A percentile compares a stretch with the other conserved stretches of the same genome.
These are phyloP conservation scores for Lissocephala sabroskyi DNA, from an alignment of 2,888 invertebrate genomes.

Conservation along the genomic window DNA sequence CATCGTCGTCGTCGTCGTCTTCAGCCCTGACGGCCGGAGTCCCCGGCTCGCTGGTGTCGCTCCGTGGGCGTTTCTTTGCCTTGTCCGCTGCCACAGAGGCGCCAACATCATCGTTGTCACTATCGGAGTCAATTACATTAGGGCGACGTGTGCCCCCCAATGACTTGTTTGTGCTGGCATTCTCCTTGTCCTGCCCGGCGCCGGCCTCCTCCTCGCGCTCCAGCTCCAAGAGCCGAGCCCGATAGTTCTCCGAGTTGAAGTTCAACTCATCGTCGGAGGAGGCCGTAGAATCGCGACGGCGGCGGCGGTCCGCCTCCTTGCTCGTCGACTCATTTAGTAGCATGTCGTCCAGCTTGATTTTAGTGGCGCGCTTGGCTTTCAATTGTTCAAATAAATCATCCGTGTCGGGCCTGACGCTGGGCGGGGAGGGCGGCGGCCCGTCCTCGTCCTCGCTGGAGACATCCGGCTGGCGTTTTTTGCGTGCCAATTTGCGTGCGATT, in stretches of 20 bases:
- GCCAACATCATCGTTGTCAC: slow-evolving; percentile 49
- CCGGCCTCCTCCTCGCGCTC: slow-evolving; percentile 35
- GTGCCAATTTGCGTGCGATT: slow-evolving; percentile 65
- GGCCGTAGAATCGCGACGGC: slow-evolving; percentile 16
- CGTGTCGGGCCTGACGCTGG: slow-evolving; percentile 30
- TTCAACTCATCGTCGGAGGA: slow-evolving; percentile 55
- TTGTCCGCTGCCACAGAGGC: slow-evolving; percentile 39
- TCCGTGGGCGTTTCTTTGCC: slow-evolving; percentile 59
- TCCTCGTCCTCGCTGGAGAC: slow-evolving; percentile 45
- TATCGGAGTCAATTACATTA: slow-evolving; percentile 71
- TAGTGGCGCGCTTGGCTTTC: slow-evolving; percentile 55
- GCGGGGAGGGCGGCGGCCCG: not conserved
- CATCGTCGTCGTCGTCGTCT: slow-evolving; percentile 24
- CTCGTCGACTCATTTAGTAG: slow-evolving; percentile 41
- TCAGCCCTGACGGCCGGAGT: slow-evolving; percentile 18
- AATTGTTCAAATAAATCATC: slow-evolving; percentile 61
- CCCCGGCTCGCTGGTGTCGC: too few relatives aligned
- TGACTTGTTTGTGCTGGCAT: slow-evolving; percentile 41
- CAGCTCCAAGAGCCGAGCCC: slow-evolving; percentile 67
- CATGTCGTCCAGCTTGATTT: slow-evolving; percentile 55
- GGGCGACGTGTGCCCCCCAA: slow-evolving; percentile 58
- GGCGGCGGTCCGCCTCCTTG: slow-evolving; percentile 9
- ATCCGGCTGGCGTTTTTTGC: slow-evolving; percentile 45
- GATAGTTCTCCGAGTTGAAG: slow-evolving; percentile 71
- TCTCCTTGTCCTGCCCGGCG: slow-evolving; percentile 34